Conservation (phyloP, 2,797 vertebrate genomes). For the Prionace glauca region DNA sequence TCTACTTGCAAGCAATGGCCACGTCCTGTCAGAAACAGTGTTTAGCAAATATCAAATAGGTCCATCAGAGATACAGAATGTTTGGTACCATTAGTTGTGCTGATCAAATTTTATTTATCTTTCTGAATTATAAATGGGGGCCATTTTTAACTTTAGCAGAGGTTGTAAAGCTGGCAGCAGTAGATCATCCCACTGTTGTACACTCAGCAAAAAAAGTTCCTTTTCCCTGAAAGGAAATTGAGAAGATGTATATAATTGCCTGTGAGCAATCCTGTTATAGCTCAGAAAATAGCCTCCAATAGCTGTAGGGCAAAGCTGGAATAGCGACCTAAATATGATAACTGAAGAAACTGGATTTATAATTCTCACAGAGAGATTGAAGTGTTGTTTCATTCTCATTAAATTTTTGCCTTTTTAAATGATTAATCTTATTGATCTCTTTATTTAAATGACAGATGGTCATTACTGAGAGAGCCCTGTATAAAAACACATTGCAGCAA, state of each 20-base stretch:
- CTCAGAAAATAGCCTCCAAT: not conserved
- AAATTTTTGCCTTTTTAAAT: not conserved
- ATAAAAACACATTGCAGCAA: not conserved
- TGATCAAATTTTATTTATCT: not conserved
- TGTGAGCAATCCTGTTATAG: not conserved
- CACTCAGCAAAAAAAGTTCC: not conserved
- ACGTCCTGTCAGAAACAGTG: not conserved
- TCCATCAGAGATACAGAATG: not conserved
- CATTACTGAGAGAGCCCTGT: not conserved
- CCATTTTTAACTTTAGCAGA: not conserved
- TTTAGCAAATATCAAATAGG: not conserved
- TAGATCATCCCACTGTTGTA: not conserved
- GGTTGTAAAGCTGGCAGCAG: not conserved
- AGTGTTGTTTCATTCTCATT: not conserved
- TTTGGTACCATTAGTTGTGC: not conserved
- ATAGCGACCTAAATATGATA: not conserved
- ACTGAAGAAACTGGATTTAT: not conserved
- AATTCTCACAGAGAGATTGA: not conserved
- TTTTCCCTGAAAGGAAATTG: not conserved
- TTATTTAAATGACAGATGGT: not conserved
- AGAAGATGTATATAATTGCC: not conserved
- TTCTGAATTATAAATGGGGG: not conserved
- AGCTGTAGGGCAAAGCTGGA: not conserved
- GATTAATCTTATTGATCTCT: not conserved
- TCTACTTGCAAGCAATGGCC: not conserved